These are phyloP conservation scores for Stenodema calcarata DNA, from an alignment of 2,888 invertebrate species.

Conservation along the genomic window DNA sequence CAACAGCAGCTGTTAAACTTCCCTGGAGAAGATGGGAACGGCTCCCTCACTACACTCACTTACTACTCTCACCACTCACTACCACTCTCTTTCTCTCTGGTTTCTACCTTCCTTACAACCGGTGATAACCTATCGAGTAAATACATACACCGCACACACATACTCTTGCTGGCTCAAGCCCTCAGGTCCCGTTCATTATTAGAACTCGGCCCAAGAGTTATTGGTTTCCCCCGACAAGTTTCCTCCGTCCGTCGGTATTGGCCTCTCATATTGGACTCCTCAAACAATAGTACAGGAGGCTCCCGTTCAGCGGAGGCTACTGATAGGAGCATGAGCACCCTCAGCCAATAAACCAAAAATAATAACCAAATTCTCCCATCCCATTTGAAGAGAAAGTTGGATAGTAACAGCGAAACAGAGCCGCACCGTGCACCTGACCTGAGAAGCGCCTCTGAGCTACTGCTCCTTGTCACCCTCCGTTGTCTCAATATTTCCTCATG, in stretches of 20 bases:
- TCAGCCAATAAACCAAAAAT: too few relatives aligned
- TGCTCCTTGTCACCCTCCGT: too few relatives aligned
- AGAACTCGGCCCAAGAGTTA: neutral
- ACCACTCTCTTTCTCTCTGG: neutral
- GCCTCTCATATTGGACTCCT: neutral
- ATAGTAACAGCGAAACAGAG: too few relatives aligned
- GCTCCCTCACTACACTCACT: too few relatives aligned
- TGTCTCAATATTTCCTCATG: too few relatives aligned
- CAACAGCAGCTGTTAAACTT: neutral
- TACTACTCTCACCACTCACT: too few relatives aligned
- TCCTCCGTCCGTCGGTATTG: neutral
- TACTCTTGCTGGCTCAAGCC: neutral
- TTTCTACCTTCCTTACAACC: neutral
- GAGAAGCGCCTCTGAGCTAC: too few relatives aligned
- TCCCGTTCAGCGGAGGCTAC: too few relatives aligned
- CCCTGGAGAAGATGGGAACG: neutral
- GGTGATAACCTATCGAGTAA: neutral
- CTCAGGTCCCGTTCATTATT: constrained; percentile 1
- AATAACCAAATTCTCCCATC: too few relatives aligned
- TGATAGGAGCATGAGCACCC: too few relatives aligned
- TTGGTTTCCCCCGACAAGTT: neutral
- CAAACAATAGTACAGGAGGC: neutral
- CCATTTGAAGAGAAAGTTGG: too few relatives aligned
- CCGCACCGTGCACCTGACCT: too few relatives aligned
- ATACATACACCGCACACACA: neutral